Conservation (phyloP, 1,140 invertebrate genomes). For the Belonocnema kinseyi region DNA sequence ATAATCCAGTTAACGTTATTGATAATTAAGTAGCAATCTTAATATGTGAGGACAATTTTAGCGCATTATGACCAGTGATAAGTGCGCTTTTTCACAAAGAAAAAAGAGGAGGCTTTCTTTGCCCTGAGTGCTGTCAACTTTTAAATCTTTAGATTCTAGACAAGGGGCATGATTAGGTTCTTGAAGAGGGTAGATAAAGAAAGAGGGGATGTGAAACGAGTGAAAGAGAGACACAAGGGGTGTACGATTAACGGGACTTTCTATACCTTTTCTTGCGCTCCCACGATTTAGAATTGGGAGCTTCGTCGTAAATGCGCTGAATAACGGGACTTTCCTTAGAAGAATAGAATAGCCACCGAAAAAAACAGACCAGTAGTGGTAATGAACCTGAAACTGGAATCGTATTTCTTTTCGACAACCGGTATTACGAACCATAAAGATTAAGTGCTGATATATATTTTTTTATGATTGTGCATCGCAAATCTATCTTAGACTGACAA, state of each 20-base stretch:
- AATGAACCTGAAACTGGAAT: constrained; percentile 26
- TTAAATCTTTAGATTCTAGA: constrained; percentile 19
- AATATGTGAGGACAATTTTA: neutral
- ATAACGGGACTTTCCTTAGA: constrained; percentile 59
- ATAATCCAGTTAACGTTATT: no score
- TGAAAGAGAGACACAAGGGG: constrained; percentile 36
- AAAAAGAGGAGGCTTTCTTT: neutral
- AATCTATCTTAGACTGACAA: no score
- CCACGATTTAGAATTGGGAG: constrained; percentile 45
- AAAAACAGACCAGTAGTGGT: constrained; percentile 15
- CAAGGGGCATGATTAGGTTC: constrained; percentile 25
- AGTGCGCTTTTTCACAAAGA: neutral
- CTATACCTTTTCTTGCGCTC: constrained; percentile 35
- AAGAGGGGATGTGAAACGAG: neutral
- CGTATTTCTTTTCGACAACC: constrained; percentile 11
- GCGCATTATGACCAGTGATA: neutral
- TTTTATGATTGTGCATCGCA: neutral
- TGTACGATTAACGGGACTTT: constrained; percentile 44
- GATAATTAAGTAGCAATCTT: no score
- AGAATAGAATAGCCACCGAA: constrained; percentile 42
- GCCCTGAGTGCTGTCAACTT: neutral
- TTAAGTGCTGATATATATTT: neutral
- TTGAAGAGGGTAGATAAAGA: constrained; percentile 26
- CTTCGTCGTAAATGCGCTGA: constrained; percentile 36
- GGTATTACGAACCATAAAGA: neutral